phyloP scores from a whole-genome alignment of 2,797 vertebrate species.

The Linurgus olivaceus region DNA sequence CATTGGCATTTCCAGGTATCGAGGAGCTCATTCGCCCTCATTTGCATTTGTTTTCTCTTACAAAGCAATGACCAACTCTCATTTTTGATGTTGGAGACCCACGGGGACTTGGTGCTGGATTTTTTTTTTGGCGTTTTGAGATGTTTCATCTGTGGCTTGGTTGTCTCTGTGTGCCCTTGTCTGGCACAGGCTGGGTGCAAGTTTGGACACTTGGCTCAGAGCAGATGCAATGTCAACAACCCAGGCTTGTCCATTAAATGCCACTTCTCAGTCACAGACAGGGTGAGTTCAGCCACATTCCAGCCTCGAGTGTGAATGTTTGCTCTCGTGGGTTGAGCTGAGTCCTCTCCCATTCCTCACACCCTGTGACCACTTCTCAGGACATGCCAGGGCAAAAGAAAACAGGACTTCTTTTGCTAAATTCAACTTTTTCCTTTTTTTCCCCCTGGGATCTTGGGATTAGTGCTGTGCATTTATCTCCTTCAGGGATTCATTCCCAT shows the following conservation, averaged over 20 bases:
- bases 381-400: background rate
- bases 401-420: background rate
- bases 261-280: fast-evolving
- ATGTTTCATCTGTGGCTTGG: background rate
- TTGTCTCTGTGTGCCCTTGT: background rate
- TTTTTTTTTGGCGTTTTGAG: background rate
- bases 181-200: background rate
- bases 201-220: background rate
- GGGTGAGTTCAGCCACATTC: background rate
- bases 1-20: background rate
- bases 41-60: fast-evolving
- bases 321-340: background rate
- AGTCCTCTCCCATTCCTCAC: background rate
- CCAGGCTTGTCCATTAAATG: background rate
- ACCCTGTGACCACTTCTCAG: background rate
- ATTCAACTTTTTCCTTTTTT: background rate
- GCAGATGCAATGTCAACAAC: background rate
- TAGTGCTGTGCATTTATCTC: background rate
- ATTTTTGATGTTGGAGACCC: background rate
- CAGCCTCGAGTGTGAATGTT: background rate
- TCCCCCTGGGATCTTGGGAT: fast-evolving
- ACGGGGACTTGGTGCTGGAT: background rate
- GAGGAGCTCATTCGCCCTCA: background rate
- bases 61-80: background rate
- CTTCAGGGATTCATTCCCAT: fast-evolving